phyloP scores from a whole-genome alignment of 2,113 vertebrate genomes.

The Hydropotes inermis region DNA sequence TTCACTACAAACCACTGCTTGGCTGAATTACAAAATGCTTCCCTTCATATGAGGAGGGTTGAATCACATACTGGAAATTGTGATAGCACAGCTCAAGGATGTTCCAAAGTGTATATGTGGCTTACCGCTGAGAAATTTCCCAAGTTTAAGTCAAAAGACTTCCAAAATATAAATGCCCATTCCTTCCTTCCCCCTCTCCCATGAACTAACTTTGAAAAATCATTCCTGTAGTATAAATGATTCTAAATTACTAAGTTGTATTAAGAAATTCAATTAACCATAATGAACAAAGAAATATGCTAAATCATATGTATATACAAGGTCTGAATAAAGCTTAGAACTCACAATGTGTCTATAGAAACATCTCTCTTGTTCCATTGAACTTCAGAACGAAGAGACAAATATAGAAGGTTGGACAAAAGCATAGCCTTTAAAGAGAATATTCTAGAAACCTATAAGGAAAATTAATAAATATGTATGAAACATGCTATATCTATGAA shows the following conservation, averaged over 20 bases:
- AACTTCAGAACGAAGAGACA: not conserved
- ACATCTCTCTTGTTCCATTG: not conserved
- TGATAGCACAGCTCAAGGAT: constrained; percentile 73
- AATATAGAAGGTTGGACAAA: not conserved
- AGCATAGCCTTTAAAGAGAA: not conserved
- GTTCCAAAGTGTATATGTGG: constrained; percentile 75
- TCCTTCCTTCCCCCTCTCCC: not conserved
- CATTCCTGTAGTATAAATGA: not conserved
- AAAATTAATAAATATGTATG: not conserved
- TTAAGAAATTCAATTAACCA: not conserved
- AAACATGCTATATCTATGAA: not conserved
- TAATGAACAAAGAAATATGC: not conserved
- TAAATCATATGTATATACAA: not conserved
- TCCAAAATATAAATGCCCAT: constrained; percentile 28
- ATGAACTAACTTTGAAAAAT: not conserved
- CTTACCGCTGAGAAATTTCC: constrained; percentile 69
- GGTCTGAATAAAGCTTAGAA: not conserved
- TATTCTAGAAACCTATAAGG: not conserved
- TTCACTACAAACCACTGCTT: constrained; percentile 77
- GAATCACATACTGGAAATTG: constrained; percentile 81
- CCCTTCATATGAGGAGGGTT: constrained; percentile 60
- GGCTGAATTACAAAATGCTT: constrained; percentile 68
- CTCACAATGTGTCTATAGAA: not conserved
- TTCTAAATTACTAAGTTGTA: not conserved
- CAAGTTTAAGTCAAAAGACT: constrained; percentile 65